A percentile compares a stretch with the other conserved stretches of the same genome.
Conservation (phyloP, 2,888 invertebrate species). For the Drosophila cracens region DNA sequence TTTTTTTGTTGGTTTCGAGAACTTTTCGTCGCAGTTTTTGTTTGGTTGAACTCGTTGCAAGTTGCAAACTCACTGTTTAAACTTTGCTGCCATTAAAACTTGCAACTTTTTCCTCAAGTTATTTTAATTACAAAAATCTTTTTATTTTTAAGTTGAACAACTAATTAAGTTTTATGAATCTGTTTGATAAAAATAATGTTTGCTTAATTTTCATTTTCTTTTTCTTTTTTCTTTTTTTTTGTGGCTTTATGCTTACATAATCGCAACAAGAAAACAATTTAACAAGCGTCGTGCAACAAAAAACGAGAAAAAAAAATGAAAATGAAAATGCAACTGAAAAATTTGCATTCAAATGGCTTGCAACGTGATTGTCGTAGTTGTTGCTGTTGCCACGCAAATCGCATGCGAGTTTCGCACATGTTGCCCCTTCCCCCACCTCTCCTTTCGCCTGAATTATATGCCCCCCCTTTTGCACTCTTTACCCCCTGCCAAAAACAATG, state of each 20-base stretch:
- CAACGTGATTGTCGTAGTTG: constrained; percentile 28
- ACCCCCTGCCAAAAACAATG: constrained; percentile 44
- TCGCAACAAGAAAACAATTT: constrained; percentile 8
- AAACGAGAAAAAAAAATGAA: not conserved
- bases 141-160: not conserved
- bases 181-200: not conserved
- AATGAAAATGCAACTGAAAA: constrained; percentile 17
- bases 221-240: not conserved
- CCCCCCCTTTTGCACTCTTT: not conserved
- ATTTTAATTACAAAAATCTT: not conserved
- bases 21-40: not conserved
- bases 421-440: not conserved
- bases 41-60: not conserved
- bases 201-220: not conserved
- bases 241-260: constrained; percentile 35
- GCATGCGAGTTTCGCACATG: constrained; percentile 46
- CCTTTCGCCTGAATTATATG: no score
- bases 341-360: constrained; percentile 27
- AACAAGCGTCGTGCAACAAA: constrained; percentile 37
- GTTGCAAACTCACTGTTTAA: not conserved
- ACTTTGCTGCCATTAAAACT: not conserved
- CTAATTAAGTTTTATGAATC: not conserved
- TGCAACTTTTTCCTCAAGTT: not conserved
- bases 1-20: not conserved
- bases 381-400: constrained; percentile 49